phyloP scores from a whole-genome alignment of 2,888 invertebrate genomes.

The Eupithecia dodoneata region DNA sequence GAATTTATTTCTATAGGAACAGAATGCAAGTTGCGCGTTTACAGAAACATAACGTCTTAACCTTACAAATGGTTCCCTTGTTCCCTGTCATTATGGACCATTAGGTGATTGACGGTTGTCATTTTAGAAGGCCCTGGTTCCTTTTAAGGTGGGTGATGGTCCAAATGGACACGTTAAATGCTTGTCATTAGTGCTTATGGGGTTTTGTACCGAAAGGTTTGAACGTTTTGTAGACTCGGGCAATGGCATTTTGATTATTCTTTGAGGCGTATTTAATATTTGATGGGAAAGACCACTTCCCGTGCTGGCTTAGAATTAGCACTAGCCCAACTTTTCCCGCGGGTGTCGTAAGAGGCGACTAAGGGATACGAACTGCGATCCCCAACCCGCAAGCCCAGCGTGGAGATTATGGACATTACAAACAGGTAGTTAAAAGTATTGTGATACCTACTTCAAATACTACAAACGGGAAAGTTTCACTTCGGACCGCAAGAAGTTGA shows the following conservation, averaged over 20 bases:
- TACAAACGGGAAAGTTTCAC: too few species aligned
- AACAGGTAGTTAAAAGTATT: too few species aligned
- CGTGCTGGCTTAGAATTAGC: too few species aligned
- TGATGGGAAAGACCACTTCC: not conserved
- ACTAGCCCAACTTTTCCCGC: too few species aligned
- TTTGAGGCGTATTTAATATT: not conserved
- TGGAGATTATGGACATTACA: too few species aligned
- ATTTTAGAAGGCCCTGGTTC: slow-evolving; percentile 11
- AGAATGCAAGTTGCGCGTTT: not conserved
- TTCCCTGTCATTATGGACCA: slow-evolving; percentile 20
- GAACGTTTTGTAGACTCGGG: not conserved
- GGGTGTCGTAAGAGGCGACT: too few species aligned
- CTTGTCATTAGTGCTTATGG: slow-evolving; percentile 4
- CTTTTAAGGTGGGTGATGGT: slow-evolving; percentile 15
- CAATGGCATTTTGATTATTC: not conserved
- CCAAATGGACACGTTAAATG: slow-evolving; percentile 5
- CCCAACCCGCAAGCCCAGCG: too few species aligned
- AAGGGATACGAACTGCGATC: too few species aligned
- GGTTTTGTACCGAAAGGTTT: not conserved
- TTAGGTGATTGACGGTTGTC: slow-evolving; percentile 18
- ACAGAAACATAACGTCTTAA: not conserved
- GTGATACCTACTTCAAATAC: too few species aligned
- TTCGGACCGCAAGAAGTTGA: too few species aligned
- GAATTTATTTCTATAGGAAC: not conserved
- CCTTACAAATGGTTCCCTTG: slow-evolving; percentile 14